Base-by-base conservation (phyloP, 2,797 vertebrate genomes). In the Euphonia xanthogaster region DNA sequence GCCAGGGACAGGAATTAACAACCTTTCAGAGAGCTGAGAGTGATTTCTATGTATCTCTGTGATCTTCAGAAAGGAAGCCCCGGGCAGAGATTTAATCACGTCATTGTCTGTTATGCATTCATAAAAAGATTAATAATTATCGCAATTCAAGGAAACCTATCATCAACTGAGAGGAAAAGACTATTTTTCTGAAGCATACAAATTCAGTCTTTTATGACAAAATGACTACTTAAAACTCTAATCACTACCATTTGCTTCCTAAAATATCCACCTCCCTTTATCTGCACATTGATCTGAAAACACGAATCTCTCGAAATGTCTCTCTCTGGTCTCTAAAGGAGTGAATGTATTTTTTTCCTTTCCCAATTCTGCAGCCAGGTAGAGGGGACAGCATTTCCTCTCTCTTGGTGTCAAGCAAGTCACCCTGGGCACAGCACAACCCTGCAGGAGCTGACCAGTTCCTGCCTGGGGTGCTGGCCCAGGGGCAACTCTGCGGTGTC, bases 191-290 rank as follows among this genome's bases (percentile, higher is more conserved):
- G 93, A 88, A 89, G 91, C 78, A 44, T 77, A 95, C 90, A 95
- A 96, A 96, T 95, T 89, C 76, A 62, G 94, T 58, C 94, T 93
- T 97, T 97, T 97, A 97, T 97, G 77, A 96, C 93, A 97, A 97
- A 98, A 98, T 96, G 88, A 97, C 95, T 93, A 62, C 96, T 97
- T 71, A 91, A 95, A 97, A 86, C 92, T 95, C 96, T 97, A 97
- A 98, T 98, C 94, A 97, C 97, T 96, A 93, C 94, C 95, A 96
- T 94, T 97, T 97, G 95, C 95, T 96, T 95, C 96, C 96, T 97
- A 96, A 97, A 98, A 98, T 96, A 97, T 62, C 95, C 67, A 91
- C 84, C 95, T 96, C 94, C 83, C 63, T 92, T 81, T 67, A 90
- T 94, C 96, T 91, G 63, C 14, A 35, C 89, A 95, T 93, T 95